A percentile compares a stretch with the other conserved stretches of the same genome.
Conservation (phyloP, 2,888 invertebrate species). For the Trichopria drosophilae region DNA sequence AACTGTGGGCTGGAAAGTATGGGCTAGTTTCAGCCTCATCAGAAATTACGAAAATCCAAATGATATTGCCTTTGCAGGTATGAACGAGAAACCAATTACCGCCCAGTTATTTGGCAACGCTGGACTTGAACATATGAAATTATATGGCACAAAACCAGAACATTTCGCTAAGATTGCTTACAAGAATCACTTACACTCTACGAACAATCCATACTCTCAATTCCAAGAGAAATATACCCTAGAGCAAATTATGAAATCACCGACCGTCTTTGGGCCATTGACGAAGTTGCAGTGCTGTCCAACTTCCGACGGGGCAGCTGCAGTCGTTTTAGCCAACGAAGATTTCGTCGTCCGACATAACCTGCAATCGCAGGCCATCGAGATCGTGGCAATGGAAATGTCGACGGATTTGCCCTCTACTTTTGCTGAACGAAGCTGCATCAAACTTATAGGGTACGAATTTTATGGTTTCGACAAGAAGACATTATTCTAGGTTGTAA, state of each 20-base stretch:
- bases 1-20: too few relatives aligned
- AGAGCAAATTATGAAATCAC: slow-evolving; percentile 86
- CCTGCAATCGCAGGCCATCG: slow-evolving; percentile 84
- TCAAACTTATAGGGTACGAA: slow-evolving; percentile 66
- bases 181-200: slow-evolving; percentile 96
- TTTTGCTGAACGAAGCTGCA: slow-evolving; percentile 79
- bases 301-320: slow-evolving; percentile 97
- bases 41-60: slow-evolving; percentile 3
- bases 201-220: slow-evolving; percentile 96
- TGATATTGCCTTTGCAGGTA: slow-evolving; percentile 48
- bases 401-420: slow-evolving; percentile 86
- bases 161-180: slow-evolving; percentile 97
- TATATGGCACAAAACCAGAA: slow-evolving; percentile 88
- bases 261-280: slow-evolving; percentile 86
- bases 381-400: slow-evolving; percentile 97
- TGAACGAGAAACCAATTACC: slow-evolving; percentile 83
- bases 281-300: slow-evolving; percentile 98
- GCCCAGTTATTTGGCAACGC: slow-evolving; percentile 98
- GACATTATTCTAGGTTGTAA: not conserved
- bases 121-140: slow-evolving; percentile 92
- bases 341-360: slow-evolving; percentile 83
- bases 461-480: not conserved
- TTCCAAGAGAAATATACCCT: slow-evolving; percentile 89
- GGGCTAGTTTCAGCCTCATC: too few relatives aligned
- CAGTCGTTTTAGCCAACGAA: slow-evolving; percentile 88